Evolutionary conservation across 2,113 vertebrate species (phyloP).

Genomic region (Siniperca knerii): DNA sequence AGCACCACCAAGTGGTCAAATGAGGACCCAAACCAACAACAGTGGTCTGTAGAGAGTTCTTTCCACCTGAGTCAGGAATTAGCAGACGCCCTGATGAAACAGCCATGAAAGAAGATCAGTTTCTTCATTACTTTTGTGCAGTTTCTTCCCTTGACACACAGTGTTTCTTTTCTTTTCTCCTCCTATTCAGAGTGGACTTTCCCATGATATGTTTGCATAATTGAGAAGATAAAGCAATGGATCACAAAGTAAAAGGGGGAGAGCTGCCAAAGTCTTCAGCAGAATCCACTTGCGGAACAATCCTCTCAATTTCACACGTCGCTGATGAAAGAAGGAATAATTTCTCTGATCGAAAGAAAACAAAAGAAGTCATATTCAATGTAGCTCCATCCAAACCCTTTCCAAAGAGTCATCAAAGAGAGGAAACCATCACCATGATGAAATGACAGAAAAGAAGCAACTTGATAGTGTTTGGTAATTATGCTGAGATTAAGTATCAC

Average conservation of each 20-base stretch:
- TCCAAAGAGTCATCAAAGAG: constrained; percentile 62
- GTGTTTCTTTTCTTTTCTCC: neutral
- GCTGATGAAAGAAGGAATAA: constrained; percentile 30
- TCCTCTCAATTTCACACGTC: constrained; percentile 45
- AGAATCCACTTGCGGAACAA: constrained; percentile 31
- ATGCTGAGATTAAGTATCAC: constrained; percentile 16
- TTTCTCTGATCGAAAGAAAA: constrained; percentile 14
- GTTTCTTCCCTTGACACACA: neutral
- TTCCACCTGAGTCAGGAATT: constrained; percentile 65
- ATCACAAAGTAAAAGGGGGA: constrained; percentile 6
- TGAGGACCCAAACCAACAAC: constrained; percentile 51
- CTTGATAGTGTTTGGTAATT: constrained; percentile 13
- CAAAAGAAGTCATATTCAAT: constrained; percentile 12
- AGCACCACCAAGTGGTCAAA: constrained; percentile 81
- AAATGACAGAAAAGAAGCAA: constrained; percentile 10
- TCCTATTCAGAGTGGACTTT: constrained; percentile 37
- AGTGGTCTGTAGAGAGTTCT: constrained; percentile 36
- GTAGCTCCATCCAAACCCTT: constrained; percentile 15
- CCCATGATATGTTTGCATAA: constrained; percentile 9
- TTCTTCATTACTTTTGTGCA: neutral
- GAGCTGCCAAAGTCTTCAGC: constrained; percentile 36
- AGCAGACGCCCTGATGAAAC: constrained; percentile 54
- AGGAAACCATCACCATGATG: constrained; percentile 20
- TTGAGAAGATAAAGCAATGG: constrained; percentile 11
- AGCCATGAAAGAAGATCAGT: constrained; percentile 62